These are phyloP conservation scores for Philotrypesis tridentata DNA, from an alignment of 1,140 invertebrate species.

Conservation along the genomic window DNA sequence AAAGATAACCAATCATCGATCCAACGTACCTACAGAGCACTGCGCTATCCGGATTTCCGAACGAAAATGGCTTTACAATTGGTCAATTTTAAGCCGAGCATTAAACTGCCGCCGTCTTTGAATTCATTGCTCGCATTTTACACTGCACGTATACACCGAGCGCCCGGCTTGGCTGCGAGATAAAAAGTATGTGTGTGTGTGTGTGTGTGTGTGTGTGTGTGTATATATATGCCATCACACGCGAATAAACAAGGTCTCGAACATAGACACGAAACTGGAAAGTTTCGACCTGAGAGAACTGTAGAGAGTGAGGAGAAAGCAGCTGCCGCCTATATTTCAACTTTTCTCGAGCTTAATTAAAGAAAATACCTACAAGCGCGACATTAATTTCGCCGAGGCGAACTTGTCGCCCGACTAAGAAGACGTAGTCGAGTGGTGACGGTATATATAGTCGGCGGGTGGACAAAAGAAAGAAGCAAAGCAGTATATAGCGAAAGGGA, in stretches of 20 bases:
- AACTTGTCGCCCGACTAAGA: not conserved
- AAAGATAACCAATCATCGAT: conserved; percentile 26
- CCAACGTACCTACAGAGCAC: not conserved
- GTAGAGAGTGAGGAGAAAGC: too few species aligned
- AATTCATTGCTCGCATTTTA: too few species aligned
- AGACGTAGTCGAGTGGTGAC: not conserved
- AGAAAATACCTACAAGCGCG: not conserved
- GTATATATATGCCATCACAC: too few species aligned
- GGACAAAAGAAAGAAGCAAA: not conserved
- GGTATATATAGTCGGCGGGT: not conserved
- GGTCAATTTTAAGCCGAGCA: too few species aligned
- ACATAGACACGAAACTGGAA: not conserved
- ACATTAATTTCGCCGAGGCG: not conserved
- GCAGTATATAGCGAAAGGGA: not conserved
- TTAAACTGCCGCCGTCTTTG: too few species aligned
- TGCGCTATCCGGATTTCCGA: not conserved
- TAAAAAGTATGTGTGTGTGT: too few species aligned
- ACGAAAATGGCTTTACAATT: not conserved
- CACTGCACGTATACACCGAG: too few species aligned
- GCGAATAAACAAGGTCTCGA: not conserved
- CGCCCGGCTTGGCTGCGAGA: too few species aligned
- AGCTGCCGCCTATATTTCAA: not conserved
- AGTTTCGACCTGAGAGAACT: not conserved
- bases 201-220: too few species aligned
- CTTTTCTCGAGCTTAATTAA: not conserved